phyloP scores from a whole-genome alignment of 2,113 vertebrate genomes.

The Elgaria multicarinata region DNA sequence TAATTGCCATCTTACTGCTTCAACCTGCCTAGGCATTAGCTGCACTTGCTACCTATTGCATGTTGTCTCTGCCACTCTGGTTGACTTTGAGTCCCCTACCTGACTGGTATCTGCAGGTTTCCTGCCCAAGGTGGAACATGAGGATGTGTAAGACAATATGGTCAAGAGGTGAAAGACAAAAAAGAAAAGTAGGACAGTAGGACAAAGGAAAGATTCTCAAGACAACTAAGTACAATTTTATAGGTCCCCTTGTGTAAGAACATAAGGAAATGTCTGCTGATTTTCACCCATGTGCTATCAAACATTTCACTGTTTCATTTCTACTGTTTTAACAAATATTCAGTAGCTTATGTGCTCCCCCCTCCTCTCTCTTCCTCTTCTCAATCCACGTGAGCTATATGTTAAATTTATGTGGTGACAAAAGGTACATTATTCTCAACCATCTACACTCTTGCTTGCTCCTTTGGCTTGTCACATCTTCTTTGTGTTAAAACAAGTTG shows the following conservation, averaged over 20 bases:
- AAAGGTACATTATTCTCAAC: slow-evolving; percentile 14
- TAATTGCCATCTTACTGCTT: neutral
- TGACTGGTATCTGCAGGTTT: neutral
- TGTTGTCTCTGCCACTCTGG: neutral
- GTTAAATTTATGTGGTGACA: slow-evolving; percentile 19
- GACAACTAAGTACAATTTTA: slow-evolving; percentile 9
- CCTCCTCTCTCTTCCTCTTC: neutral
- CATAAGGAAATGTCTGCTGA: neutral
- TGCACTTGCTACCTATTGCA: neutral
- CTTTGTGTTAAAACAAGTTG: slow-evolving; percentile 33
- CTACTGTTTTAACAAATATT: neutral
- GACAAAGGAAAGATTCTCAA: slow-evolving; percentile 14
- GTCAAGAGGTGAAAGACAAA: neutral
- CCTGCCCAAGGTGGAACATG: neutral
- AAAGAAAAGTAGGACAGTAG: accelerated
- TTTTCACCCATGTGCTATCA: neutral
- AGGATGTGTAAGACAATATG: slow-evolving; percentile 24
- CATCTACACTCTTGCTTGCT: neutral
- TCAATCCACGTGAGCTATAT: slow-evolving; percentile 12
- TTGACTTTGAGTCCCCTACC: neutral
- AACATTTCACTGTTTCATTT: neutral
- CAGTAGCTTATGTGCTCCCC: neutral
- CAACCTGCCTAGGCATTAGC: neutral
- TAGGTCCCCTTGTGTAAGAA: neutral
- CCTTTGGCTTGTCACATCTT: neutral